A percentile compares a stretch with the other conserved stretches of the same genome.
Conservation (phyloP, 2,888 invertebrate species). For the Boloria selene region DNA sequence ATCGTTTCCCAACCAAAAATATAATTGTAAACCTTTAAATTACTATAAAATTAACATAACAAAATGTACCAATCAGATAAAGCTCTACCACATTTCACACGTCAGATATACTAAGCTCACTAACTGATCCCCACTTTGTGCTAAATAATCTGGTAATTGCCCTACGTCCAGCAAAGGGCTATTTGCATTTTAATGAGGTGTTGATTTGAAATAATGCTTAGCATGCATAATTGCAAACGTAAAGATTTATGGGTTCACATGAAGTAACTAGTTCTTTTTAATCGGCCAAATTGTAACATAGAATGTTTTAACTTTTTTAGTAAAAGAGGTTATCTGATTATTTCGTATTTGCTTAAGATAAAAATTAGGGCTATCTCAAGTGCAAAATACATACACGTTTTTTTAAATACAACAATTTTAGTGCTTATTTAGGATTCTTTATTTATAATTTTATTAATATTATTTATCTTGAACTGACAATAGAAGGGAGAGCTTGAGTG, state of each 20-base stretch:
- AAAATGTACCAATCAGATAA: conserved; percentile 16
- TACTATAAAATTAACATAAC: conserved; percentile 13
- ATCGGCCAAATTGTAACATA: not conserved
- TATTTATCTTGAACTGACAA: too few species aligned
- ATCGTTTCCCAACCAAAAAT: too few species aligned
- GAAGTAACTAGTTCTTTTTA: not conserved
- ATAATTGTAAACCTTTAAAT: not conserved
- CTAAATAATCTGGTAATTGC: conserved; percentile 68
- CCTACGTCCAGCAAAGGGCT: conserved; percentile 58
- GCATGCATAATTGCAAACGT: conserved; percentile 52
- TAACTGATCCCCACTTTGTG: conserved; percentile 43
- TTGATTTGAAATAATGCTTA: conserved; percentile 69
- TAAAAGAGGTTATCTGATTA: conserved; percentile 1
- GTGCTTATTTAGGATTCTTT: too few species aligned
- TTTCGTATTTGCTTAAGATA: not conserved
- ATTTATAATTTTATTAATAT: too few species aligned
- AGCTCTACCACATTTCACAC: conserved; percentile 18
- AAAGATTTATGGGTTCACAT: not conserved
- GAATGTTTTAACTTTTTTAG: not conserved
- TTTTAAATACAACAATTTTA: too few species aligned
- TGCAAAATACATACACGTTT: not conserved
- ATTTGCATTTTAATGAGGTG: conserved; percentile 78
- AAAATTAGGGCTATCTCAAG: conserved; percentile 14
- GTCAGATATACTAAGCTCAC: conserved; percentile 21
- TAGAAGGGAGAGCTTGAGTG: too few species aligned